A percentile compares a stretch with the other conserved stretches of the same genome.
phyloP scores from a whole-genome alignment of 2,888 invertebrate genomes.

The Hemaris fuciformis region DNA sequence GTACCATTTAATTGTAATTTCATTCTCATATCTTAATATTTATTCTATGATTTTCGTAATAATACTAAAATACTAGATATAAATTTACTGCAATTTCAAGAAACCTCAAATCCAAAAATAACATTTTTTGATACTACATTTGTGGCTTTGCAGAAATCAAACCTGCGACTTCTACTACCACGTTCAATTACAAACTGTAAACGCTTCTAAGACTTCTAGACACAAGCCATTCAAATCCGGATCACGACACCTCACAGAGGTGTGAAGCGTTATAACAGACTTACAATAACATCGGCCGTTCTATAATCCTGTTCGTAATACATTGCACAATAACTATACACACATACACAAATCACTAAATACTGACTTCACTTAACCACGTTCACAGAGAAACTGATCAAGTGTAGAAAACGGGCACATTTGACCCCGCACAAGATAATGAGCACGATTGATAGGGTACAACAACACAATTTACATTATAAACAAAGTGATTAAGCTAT shows the following conservation, averaged over 20 bases:
- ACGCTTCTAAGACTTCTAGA: too few species aligned
- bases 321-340: constrained; percentile 11
- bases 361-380: background rate
- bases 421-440: constrained; percentile 20
- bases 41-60: too few species aligned
- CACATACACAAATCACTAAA: background rate
- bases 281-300: constrained; percentile 56
- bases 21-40: too few species aligned
- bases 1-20: too few species aligned
- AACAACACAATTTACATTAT: background rate
- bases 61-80: too few species aligned
- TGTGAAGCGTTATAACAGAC: constrained; percentile 24
- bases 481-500: constrained; percentile 31
- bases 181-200: too few species aligned
- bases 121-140: too few species aligned
- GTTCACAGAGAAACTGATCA: constrained; percentile 9
- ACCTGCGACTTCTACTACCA: too few species aligned
- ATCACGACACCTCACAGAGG: background rate
- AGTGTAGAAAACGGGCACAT: constrained; percentile 22
- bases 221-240: too few species aligned
- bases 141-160: too few species aligned
- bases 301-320: constrained; percentile 12
- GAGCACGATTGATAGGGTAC: constrained; percentile 20
- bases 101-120: too few species aligned
- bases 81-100: too few species aligned